phyloP scores from a whole-genome alignment of 2,113 vertebrate genomes.

The Ammodytes dubius region DNA sequence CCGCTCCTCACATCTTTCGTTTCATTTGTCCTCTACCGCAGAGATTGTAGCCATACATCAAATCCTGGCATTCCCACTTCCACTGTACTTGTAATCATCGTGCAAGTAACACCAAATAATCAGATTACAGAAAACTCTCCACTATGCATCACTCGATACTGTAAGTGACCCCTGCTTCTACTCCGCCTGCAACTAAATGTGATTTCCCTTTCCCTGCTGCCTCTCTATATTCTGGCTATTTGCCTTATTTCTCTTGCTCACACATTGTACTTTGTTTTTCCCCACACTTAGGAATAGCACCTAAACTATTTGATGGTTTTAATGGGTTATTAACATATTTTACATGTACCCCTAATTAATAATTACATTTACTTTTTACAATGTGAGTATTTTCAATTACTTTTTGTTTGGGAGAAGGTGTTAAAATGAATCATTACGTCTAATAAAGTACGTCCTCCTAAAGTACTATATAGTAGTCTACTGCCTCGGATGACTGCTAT shows the following conservation, averaged over 20 bases:
- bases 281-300: neutral
- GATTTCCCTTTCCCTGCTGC: constrained; percentile 18
- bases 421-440: neutral
- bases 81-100: constrained; percentile 21
- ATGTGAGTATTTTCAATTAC: neutral
- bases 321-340: neutral
- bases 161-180: neutral
- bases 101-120: constrained; percentile 24
- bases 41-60: constrained; percentile 5
- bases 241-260: neutral
- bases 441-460: too few species aligned
- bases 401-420: neutral
- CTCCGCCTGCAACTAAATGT: neutral
- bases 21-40: constrained; percentile 13
- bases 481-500: constrained; percentile 8
- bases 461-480: neutral
- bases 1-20: neutral
- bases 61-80: constrained; percentile 11
- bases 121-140: constrained; percentile 26
- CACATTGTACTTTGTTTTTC: neutral
- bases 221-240: neutral
- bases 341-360: neutral
- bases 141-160: neutral
- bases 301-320: neutral
- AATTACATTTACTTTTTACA: neutral